A percentile compares a stretch with the other conserved stretches of the same genome.
phyloP scores from a whole-genome alignment of 2,888 invertebrate species.

The Pilophorus perplexus region DNA sequence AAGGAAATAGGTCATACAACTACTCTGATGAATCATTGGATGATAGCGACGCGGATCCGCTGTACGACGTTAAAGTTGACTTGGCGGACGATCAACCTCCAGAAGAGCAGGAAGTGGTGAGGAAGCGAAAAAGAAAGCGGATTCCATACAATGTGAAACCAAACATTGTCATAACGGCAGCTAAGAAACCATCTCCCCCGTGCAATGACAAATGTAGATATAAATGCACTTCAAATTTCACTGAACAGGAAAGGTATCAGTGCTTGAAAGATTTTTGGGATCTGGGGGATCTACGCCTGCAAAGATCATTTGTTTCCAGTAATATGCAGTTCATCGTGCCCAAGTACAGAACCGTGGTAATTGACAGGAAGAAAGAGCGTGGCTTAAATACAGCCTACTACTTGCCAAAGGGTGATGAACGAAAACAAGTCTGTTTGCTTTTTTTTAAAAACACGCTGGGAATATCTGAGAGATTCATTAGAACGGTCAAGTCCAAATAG shows the following conservation, averaged over 20 bases:
- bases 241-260: too few species aligned
- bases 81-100: too few species aligned
- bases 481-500: not conserved
- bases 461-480: not conserved
- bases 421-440: not conserved
- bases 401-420: not conserved
- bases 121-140: too few species aligned
- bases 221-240: too few species aligned
- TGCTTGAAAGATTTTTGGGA: not conserved
- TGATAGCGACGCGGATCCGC: too few species aligned
- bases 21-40: constrained; percentile 1
- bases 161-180: too few species aligned
- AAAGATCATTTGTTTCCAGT: not conserved
- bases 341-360: not conserved
- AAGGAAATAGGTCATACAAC: constrained; percentile 5
- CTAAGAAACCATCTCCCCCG: too few species aligned
- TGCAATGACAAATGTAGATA: too few species aligned
- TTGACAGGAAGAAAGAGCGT: not conserved
- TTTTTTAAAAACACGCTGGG: not conserved
- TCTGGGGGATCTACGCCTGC: not conserved
- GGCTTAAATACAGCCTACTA: not conserved
- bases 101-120: too few species aligned
- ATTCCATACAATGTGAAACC: too few species aligned
- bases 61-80: too few species aligned
- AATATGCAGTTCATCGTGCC: not conserved